Base-by-base conservation (phyloP, 92 coral and sea anemone species). In the Parazoanthus darwini region DNA sequence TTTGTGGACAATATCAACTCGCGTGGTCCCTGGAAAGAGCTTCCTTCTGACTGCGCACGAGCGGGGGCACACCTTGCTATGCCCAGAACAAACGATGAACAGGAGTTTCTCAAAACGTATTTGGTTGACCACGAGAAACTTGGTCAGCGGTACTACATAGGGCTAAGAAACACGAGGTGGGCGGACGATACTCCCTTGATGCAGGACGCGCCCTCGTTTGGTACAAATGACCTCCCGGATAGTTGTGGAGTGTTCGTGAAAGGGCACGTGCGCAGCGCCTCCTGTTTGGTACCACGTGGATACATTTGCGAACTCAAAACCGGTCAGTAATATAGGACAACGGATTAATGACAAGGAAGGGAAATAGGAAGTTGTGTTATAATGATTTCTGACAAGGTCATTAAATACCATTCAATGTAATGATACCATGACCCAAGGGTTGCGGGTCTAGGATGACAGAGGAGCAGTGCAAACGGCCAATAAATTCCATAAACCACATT, bases 61-160 rank as follows among this genome's bases (percentile, higher is more conserved):
- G 86, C 88, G 39, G 92, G 89, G 59, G 96, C 93, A 23, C 83
- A 88, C 59, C 91, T 96, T n/a, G 98, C 98, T 22, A 94, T 96
- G 96, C 98, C 98, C 1, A 96, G 93, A 82, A 91, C 98, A 9
- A 93, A 93, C 81, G 93, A 93, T 42, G 94, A 93, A 25, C 90
- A 94, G 6, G 92, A 90, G 38, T 96, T 94, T 85, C 94, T 96
- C 44, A 87, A 82, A 66, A 76, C 86, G 76, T 90, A 82, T 26
- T 84, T 96, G 39, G 50, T 50, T 5, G 89, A 91, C 56, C 93
- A 81, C 54, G 88, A 88, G 48, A 78, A 82, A 13, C 81, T 51
- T 38, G 86, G 73, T 18, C 86, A 78, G 73, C 90, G 89, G 35
- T 96, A 88, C 80, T 94, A 92, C 58, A 87, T 96, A 9, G 98